These are phyloP conservation scores for Echinops telfairi DNA, from an alignment of 2,113 vertebrate genomes.

Conservation along the genomic window DNA sequence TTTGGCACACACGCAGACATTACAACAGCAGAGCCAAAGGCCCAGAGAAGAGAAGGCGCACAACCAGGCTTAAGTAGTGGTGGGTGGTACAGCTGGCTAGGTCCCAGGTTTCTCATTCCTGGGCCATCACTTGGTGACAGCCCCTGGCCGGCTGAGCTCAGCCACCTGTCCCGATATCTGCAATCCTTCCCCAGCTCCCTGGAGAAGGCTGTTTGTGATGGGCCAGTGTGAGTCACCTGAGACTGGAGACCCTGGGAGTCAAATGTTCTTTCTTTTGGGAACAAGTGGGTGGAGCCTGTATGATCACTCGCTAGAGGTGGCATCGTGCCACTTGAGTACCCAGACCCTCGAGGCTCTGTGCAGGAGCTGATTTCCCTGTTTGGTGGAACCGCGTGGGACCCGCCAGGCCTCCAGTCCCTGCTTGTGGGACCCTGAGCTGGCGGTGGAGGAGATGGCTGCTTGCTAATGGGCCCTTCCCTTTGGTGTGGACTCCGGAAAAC, in stretches of 20 bases:
- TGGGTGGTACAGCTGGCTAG: neutral
- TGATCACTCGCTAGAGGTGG: neutral
- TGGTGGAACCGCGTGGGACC: neutral
- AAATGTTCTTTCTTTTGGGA: neutral
- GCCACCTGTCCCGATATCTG: neutral
- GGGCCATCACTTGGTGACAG: too few relatives aligned
- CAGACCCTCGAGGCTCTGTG: neutral
- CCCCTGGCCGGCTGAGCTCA: neutral
- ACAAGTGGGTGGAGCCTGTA: neutral
- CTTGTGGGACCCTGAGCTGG: neutral
- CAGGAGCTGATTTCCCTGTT: neutral
- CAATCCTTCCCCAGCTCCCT: slow-evolving; percentile 56
- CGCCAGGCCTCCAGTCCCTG: too few relatives aligned
- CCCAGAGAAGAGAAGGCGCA: neutral
- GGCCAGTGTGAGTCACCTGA: slow-evolving; percentile 50
- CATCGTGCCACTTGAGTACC: neutral
- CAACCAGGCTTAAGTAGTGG: neutral
- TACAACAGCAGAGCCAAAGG: neutral
- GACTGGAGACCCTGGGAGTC: neutral
- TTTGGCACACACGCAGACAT: neutral
- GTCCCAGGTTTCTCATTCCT: neutral
- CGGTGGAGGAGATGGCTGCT: neutral
- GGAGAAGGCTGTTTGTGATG: slow-evolving; percentile 66
- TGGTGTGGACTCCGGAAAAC: neutral
- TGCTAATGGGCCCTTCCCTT: neutral